Base-by-base conservation (phyloP, 2,113 vertebrate species). In the Rafetus swinhoei region DNA sequence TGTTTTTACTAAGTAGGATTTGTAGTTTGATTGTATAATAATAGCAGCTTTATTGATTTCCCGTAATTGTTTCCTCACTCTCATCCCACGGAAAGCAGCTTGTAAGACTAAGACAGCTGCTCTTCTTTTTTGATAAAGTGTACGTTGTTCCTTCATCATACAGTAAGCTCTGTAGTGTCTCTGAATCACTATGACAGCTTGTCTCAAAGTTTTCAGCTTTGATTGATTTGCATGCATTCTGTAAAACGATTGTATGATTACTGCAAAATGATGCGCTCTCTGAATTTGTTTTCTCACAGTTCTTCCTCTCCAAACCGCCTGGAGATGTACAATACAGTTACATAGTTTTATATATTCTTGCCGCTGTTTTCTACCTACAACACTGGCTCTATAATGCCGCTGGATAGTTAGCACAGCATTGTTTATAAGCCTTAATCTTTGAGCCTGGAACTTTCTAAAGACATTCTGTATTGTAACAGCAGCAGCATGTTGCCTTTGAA, bases 231-330 rank as follows among this genome's bases (percentile, higher is more conserved):
- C 57, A 54, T 98, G 94, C 95, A 97, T 98, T 84, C 98, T 98
- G 81, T 98, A 99, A 90, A 82, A 93, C 1, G 99, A 97, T 87
- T 99, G 99, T 95, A 99, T 98, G 81, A 98, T 4, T 9, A 95
- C 90, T 9, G 99, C 99, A 85, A 96, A 93, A 7, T 32, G 32
- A 32, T 97, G 97, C 21, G 93, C 88, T 88, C 56, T 96, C 59
- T 94, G 85, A 3, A 99, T 93, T 4, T 15, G 94, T 90, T 92
- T 98, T 89, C 99, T 98, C 50, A 95, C 97, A 1, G 74, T 69
- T 95, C 83, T 97, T 19, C 98, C 98, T 93, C 98, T 98, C 99
- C 99, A 99, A 1, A 93, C 9, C 2, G 99, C 98, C 95, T 99
- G 99, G 59, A 99, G 69, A 27, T 0, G 6, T 74, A 98, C 39